Percentiles rank a stretch among this genome's conserved stretches.
Conservation (phyloP, 2,113 vertebrate species). For the Cervus canadensis region DNA sequence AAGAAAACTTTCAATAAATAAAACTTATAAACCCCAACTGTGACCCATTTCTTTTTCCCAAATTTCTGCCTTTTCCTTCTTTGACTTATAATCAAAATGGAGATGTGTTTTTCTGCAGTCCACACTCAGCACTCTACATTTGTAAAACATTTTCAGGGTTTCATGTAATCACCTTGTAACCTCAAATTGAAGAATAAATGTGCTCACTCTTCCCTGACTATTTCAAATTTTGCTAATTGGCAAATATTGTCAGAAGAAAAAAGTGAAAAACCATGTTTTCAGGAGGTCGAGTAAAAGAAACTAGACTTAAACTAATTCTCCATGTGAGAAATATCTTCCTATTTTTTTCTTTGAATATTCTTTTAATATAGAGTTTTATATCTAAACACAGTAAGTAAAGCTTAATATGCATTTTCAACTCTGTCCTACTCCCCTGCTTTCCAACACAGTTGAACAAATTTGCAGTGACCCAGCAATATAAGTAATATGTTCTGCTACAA, state of each 20-base stretch:
- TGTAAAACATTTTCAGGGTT: not conserved
- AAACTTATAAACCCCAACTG: not conserved
- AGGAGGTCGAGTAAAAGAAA: not conserved
- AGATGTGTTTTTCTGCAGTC: not conserved
- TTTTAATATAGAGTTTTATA: not conserved
- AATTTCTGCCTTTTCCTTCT: not conserved
- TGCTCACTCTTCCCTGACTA: not conserved
- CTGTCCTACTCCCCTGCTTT: not conserved
- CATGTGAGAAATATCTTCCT: not conserved
- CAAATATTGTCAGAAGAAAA: not conserved
- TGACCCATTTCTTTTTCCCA: not conserved
- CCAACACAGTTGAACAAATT: not conserved
- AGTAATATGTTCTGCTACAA: not conserved
- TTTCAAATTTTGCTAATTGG: not conserved
- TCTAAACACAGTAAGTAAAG: not conserved
- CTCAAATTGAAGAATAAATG: not conserved
- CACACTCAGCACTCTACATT: not conserved
- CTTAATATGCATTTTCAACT: not conserved
- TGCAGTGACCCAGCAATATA: not conserved
- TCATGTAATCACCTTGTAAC: not conserved
- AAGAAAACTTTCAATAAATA: not conserved
- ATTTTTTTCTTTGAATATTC: conserved; percentile 7
- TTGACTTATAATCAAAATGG: not conserved
- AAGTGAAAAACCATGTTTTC: not conserved
- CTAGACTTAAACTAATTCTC: not conserved